Evolutionary conservation across 1,140 invertebrate genomes (phyloP).

Genomic region (Ceratoteleas bidentatus): DNA sequence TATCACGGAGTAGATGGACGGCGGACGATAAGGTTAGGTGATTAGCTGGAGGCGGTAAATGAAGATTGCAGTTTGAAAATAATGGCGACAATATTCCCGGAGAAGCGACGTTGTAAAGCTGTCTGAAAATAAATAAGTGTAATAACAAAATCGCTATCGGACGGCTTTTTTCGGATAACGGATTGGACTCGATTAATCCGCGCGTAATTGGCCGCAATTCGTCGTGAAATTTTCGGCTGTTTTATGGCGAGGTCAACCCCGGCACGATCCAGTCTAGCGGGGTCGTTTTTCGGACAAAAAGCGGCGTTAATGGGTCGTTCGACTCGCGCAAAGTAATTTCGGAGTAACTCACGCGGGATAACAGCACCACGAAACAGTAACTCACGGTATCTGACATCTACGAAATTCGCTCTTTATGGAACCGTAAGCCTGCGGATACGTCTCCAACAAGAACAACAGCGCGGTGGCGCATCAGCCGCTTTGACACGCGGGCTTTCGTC

Average conservation of each 20-base stretch:
- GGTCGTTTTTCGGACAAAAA: conserved; percentile 9
- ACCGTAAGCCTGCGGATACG: conserved; percentile 7
- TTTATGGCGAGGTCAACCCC: conserved; percentile 7
- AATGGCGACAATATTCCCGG: too few relatives aligned
- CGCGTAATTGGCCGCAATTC: neutral
- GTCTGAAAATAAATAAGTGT: too few relatives aligned
- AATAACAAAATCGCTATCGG: too few relatives aligned
- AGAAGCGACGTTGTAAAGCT: too few relatives aligned
- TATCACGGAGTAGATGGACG: too few relatives aligned
- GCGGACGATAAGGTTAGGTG: too few relatives aligned
- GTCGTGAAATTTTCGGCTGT: conserved; percentile 8
- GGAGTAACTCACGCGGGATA: conserved; percentile 3
- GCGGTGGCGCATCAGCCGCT: neutral
- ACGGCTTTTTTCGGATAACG: neutral
- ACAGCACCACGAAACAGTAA: conserved; percentile 3
- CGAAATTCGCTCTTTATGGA: conserved; percentile 23
- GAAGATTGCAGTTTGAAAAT: too few relatives aligned
- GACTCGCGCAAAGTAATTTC: conserved; percentile 2
- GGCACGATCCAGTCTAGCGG: neutral
- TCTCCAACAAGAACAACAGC: conserved; percentile 3
- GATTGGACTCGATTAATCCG: neutral
- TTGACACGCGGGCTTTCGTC: conserved; percentile 1
- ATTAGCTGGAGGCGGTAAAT: too few relatives aligned
- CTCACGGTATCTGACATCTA: conserved; percentile 11
- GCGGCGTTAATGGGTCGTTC: conserved; percentile 10